phyloP scores from a whole-genome alignment of 2,113 vertebrate genomes.

The Pitta sordida region DNA sequence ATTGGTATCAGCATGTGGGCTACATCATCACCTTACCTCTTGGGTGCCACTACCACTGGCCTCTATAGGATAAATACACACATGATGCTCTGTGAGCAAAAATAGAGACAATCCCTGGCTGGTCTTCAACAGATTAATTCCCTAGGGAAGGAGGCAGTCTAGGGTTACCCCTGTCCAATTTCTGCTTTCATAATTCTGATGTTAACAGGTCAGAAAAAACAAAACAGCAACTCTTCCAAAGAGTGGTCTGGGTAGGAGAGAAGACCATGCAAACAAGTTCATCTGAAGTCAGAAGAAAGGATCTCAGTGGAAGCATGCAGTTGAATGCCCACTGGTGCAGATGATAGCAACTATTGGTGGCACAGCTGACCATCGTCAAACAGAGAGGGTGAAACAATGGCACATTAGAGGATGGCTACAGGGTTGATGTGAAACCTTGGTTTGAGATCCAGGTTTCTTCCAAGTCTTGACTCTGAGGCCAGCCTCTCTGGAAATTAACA shows the following conservation, averaged over 20 bases:
- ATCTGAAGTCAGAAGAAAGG: neutral
- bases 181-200: neutral
- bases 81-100: neutral
- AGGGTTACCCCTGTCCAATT: fast-evolving
- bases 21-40: neutral
- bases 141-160: fast-evolving
- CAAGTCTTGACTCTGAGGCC: neutral
- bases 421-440: neutral
- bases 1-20: fast-evolving
- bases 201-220: neutral
- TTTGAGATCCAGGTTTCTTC: neutral
- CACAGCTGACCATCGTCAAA: neutral
- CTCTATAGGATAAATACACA: neutral
- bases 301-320: fast-evolving
- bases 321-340: fast-evolving
- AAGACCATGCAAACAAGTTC: neutral
- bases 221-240: neutral
- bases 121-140: neutral
- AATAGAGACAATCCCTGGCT: neutral
- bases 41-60: neutral
- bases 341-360: neutral
- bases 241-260: neutral
- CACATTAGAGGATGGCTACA: neutral
- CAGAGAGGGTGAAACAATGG: neutral
- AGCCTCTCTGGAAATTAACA: neutral